Percentiles rank a stretch among this genome's conserved stretches.
phyloP scores from a whole-genome alignment of 2,113 vertebrate species.

The Pelmatolapia mariae region DNA sequence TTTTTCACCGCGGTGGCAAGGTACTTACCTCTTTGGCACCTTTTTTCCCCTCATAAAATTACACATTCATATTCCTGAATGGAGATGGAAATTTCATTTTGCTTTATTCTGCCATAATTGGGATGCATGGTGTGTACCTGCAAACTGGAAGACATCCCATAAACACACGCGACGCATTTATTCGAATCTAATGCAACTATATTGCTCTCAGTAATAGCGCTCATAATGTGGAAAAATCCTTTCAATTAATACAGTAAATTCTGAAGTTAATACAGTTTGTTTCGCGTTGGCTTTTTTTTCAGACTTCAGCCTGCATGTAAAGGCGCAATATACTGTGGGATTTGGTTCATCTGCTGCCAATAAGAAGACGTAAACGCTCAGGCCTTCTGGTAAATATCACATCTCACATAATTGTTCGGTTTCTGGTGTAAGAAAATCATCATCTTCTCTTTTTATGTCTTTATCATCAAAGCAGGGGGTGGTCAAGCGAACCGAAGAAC shows the following conservation, averaged over 20 bases:
- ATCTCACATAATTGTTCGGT: not conserved
- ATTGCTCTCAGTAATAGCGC: constrained; percentile 55
- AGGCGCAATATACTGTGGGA: not conserved
- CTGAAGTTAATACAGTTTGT: constrained; percentile 37
- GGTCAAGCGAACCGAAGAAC: not conserved
- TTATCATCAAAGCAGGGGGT: not conserved
- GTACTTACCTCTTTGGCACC: constrained; percentile 92
- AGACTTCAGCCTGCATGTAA: not conserved
- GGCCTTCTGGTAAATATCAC: not conserved
- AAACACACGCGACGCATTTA: constrained; percentile 53
- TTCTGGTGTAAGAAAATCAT: not conserved
- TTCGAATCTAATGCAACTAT: constrained; percentile 44
- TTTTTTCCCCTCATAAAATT: constrained; percentile 87
- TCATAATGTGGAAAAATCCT: constrained; percentile 48
- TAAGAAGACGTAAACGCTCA: not conserved
- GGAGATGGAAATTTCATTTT: constrained; percentile 72
- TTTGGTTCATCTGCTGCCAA: constrained; percentile 12
- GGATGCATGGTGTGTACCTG: constrained; percentile 75
- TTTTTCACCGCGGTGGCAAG: constrained; percentile 95
- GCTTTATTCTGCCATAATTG: constrained; percentile 73
- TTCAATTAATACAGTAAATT: constrained; percentile 63
- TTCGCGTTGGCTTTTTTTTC: not conserved
- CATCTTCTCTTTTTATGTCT: not conserved
- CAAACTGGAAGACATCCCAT: constrained; percentile 33
- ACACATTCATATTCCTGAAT: constrained; percentile 93